phyloP scores from a whole-genome alignment of 37 sponge, comb jelly and placozoan genomes.

The Halisarca cf. caerulea region DNA sequence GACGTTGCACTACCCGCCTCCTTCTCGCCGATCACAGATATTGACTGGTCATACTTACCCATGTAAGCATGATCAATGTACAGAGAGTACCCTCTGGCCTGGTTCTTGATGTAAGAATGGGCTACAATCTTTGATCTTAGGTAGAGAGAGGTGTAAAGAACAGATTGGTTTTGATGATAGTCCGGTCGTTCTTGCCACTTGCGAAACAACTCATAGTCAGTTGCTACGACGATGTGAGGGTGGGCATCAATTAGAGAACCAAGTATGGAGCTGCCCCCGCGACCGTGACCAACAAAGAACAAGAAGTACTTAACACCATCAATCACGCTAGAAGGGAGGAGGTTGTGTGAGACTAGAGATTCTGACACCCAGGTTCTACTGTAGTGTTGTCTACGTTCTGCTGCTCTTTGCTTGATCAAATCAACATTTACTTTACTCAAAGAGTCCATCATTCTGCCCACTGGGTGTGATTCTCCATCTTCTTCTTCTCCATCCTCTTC shows the following conservation, averaged over 20 bases:
- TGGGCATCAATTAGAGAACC: slow-evolving; percentile 26
- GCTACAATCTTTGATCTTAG: not conserved
- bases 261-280: slow-evolving; percentile 30
- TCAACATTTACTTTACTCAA: not conserved
- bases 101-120: not conserved
- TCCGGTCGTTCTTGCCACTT: slow-evolving; percentile 1
- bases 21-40: slow-evolving; percentile 23
- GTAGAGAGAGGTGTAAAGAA: slow-evolving; percentile 1
- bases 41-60: not conserved
- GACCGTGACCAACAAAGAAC: slow-evolving; percentile 18
- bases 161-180: slow-evolving; percentile 4
- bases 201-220: not conserved
- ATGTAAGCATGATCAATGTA: not conserved
- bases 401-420: not conserved
- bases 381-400: not conserved
- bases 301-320: slow-evolving; percentile 4
- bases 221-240: slow-evolving; percentile 29
- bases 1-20: slow-evolving; percentile 23
- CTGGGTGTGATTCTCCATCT: too few relatives aligned
- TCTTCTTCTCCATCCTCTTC: too few relatives aligned
- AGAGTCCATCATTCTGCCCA: too few relatives aligned
- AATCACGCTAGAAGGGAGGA: not conserved
- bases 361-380: not conserved
- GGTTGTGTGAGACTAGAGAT: not conserved
- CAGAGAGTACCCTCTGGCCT: not conserved